Conservation (phyloP, 2,888 invertebrate genomes). For the Drosophila hamatofila region DNA sequence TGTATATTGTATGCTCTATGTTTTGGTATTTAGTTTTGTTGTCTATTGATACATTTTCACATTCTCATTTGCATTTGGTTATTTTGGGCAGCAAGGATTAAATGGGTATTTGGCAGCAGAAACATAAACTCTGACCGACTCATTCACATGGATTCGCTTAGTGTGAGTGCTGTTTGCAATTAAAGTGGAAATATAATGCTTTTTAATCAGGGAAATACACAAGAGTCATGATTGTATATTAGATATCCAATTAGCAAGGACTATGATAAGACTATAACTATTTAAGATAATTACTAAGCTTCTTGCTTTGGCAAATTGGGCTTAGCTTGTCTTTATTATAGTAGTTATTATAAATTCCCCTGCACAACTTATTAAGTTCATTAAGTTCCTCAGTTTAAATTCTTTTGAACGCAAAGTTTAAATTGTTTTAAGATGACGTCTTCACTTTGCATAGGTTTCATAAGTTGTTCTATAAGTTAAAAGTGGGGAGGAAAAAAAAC, state of each 20-base stretch:
- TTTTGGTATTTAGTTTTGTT: conserved; percentile 45
- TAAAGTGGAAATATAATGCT: background rate
- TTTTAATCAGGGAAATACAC: background rate
- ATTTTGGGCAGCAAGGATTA: conserved; percentile 25
- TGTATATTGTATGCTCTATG: conserved; percentile 7
- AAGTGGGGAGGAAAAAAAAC: background rate
- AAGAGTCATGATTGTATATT: background rate
- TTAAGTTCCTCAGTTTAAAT: background rate
- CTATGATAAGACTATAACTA: background rate
- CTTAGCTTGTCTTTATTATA: background rate
- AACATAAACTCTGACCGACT: conserved; percentile 12
- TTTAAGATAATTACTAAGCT: background rate
- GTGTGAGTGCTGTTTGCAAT: background rate
- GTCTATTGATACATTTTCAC: conserved; percentile 31
- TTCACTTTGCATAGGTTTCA: background rate
- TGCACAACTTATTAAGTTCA: too few species aligned
- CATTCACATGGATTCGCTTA: conserved; percentile 6
- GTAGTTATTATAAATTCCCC: background rate
- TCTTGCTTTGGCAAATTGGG: background rate
- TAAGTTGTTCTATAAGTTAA: conserved; percentile 1
- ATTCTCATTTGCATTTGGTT: background rate
- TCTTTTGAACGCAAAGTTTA: background rate
- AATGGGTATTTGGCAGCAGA: conserved; percentile 16
- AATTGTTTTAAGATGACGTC: background rate
- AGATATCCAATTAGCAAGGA: background rate